Evolutionary conservation across 2,797 vertebrate genomes (phyloP), one percentile per base, ranked within the genome.

Genomic region (Hybognathus amarus): DNA sequence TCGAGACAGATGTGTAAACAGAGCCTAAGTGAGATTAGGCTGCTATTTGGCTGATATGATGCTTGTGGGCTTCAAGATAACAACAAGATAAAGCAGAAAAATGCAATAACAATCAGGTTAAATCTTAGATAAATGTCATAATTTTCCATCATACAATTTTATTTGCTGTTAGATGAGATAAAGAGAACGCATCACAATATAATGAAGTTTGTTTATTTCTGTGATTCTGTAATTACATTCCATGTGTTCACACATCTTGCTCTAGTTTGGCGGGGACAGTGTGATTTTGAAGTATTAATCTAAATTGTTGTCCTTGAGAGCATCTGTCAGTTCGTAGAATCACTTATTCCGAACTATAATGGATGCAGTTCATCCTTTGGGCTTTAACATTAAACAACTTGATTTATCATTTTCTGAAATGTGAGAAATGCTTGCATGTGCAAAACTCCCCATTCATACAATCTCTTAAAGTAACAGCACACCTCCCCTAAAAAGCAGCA

Each of bases 1-100:
- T 9, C 61, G 0, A 42, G 36, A 76, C 74, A 61, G 52, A 76
- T 66, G 61, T 78, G 61, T 47, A 78, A 66, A 64, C 27, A 36
- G 59, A 6, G 6, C 42, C 40, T 64, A 30, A 78, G 42, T 45
- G 61, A 78, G 40, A 78, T 78, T 50, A 78, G 59, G 59, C 77
- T 64, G 61, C 61, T 66, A 47, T 47, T 64, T 30, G 76, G 38
- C 76, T 22, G 17, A 36, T n/a, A 33, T 66, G 22, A 66, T 47
- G 11, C 27, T 33, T 0, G 24, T 33, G 42, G 38, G 54, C 54
- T 47, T 70, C n/a, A n/a, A n/a, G n/a, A n/a, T n/a, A n/a, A n/a
- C n/a, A n/a, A n/a, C 27, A 33, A 64, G 1, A 18, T 33, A 64
- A 17, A 64, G 13, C 61, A 30, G 24, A 13, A 47, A 40, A 36